These are phyloP conservation scores for Sogatella furcifera DNA, from an alignment of 1,140 invertebrate species.

Conservation along the genomic window DNA sequence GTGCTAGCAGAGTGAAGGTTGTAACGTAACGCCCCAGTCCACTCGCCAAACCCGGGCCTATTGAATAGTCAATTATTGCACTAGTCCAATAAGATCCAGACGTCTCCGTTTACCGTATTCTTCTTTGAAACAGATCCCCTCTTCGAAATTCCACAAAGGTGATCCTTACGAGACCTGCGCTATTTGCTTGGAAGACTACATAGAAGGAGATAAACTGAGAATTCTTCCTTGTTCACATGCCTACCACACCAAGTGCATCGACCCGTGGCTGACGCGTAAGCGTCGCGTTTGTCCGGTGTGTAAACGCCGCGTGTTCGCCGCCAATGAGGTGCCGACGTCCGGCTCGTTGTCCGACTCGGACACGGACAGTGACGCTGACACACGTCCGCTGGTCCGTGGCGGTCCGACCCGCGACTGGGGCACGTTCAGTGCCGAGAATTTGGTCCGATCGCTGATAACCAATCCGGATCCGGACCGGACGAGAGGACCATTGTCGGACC, in stretches of 20 bases:
- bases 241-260: constrained; percentile 95
- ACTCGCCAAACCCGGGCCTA: no score
- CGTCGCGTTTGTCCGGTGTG: constrained; percentile 94
- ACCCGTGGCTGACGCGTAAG: constrained; percentile 96
- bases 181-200: constrained; percentile 96
- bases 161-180: constrained; percentile 95
- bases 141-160: constrained; percentile 76
- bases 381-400: constrained; percentile 50
- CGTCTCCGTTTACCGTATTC: constrained; percentile 74
- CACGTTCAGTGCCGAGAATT: constrained; percentile 40
- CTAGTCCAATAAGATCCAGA: no score
- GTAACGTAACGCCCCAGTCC: no score
- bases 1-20: no score
- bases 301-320: constrained; percentile 87
- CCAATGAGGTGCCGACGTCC: constrained; percentile 51
- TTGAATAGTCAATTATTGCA: no score
- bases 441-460: no score
- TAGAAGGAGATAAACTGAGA: constrained; percentile 88
- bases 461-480: no score
- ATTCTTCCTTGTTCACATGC: constrained; percentile 93
- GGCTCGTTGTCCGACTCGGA: constrained; percentile 58
- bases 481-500: no score
- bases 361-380: constrained; percentile 49
- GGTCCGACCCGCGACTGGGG: constrained; percentile 46
- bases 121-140: constrained; percentile 82